Evolutionary conservation across 2,113 vertebrate species (phyloP).

Genomic region (Apteryx owenii): DNA sequence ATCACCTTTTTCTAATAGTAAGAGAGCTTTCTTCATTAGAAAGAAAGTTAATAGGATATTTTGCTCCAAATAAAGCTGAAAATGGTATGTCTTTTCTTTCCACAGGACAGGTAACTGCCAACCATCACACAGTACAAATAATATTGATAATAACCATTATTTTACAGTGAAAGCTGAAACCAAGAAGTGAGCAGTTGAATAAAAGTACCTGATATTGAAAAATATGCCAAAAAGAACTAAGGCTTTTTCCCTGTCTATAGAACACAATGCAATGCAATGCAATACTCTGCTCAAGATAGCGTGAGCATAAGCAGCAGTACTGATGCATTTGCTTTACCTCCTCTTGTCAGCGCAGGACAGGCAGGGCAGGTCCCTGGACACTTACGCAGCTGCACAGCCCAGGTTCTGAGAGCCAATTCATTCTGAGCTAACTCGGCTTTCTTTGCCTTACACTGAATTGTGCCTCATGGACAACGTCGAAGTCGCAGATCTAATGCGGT

Average conservation of each 20-base stretch:
- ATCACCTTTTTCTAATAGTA: not conserved
- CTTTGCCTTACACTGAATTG: not conserved
- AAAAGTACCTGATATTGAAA: not conserved
- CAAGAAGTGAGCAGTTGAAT: not conserved
- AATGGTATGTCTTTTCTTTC: not conserved
- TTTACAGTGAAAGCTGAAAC: not conserved
- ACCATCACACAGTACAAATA: not conserved
- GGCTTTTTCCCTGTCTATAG: not conserved
- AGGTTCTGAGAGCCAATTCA: not conserved
- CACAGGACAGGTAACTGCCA: not conserved
- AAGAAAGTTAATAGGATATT: not conserved
- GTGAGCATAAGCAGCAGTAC: not conserved
- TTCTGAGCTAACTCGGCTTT: not conserved
- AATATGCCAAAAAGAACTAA: not conserved
- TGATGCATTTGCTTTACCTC: not conserved
- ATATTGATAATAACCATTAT: not conserved
- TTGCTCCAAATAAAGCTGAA: not conserved
- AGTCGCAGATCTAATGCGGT: not conserved
- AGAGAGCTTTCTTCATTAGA: not conserved
- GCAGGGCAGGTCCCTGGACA: not conserved
- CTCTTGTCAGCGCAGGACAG: not conserved
- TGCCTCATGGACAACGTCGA: not conserved
- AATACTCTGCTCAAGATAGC: not conserved
- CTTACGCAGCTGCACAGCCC: not conserved
- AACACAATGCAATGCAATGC: not conserved